These are phyloP conservation scores for Dendrolimus houi DNA, from an alignment of 2,888 invertebrate genomes.

Conservation along the genomic window DNA sequence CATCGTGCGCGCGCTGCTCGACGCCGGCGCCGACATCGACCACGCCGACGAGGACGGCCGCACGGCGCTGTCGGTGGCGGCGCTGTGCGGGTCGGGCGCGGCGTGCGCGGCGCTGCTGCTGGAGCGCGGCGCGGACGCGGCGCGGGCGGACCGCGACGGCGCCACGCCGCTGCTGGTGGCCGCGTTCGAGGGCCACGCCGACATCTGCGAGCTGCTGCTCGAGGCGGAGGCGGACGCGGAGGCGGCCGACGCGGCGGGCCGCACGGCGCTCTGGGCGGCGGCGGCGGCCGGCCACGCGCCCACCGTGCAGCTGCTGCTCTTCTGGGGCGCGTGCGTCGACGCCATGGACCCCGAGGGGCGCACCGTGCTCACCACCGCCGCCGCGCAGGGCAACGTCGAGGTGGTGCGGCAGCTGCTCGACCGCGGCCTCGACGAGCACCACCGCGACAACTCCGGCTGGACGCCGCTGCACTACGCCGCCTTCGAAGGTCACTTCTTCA, in stretches of 20 bases:
- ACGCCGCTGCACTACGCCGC: constrained; percentile 97
- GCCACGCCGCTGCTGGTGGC: constrained; percentile 93
- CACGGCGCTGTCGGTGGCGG: constrained; percentile 92
- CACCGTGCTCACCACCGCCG: constrained; percentile 90
- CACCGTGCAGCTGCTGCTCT: constrained; percentile 89
- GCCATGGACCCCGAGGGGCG: constrained; percentile 95
- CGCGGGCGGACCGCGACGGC: constrained; percentile 88
- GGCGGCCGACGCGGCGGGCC: constrained; percentile 86
- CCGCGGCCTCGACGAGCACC: constrained; percentile 90
- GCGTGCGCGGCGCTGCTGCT: constrained; percentile 71
- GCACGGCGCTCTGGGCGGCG: constrained; percentile 94
- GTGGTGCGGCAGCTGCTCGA: constrained; percentile 93
- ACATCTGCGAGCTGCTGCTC: constrained; percentile 92
- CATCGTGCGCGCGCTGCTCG: constrained; percentile 88
- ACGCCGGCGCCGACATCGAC: constrained; percentile 88
- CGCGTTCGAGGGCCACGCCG: constrained; percentile 93
- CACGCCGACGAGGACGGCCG: constrained; percentile 91
- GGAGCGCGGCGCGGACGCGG: constrained; percentile 89
- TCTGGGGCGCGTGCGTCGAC: constrained; percentile 97
- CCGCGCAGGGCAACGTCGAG: constrained; percentile 89
- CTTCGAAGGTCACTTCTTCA: constrained; percentile 82
- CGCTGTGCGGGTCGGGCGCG: constrained; percentile 88
- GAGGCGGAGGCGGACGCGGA: constrained; percentile 96
- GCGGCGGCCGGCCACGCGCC: constrained; percentile 94
- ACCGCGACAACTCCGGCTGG: constrained; percentile 97